These are phyloP conservation scores for Malurus alboscapulatus DNA, from an alignment of 2,113 vertebrate genomes.

Conservation along the genomic window DNA sequence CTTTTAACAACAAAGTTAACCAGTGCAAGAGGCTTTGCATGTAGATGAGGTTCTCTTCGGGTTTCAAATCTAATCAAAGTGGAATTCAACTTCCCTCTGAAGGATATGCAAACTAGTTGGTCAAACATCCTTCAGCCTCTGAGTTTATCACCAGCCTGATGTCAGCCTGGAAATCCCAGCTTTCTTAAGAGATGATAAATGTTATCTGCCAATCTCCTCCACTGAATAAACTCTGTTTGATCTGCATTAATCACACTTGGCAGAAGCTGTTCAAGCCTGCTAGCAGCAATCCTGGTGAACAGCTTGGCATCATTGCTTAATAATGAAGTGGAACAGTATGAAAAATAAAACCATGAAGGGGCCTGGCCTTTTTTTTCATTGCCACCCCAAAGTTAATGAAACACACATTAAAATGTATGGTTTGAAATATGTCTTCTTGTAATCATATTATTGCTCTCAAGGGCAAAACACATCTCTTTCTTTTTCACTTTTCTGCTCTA, in stretches of 20 bases:
- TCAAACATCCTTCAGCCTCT: slow-evolving; percentile 50
- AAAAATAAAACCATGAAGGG: slow-evolving; percentile 54
- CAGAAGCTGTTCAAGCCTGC: slow-evolving; percentile 70
- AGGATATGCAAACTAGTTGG: slow-evolving; percentile 33
- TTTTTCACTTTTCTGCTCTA: neutral
- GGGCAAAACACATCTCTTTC: neutral
- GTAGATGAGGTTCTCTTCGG: slow-evolving; percentile 26
- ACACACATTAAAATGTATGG: slow-evolving; percentile 50
- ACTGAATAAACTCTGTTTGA: slow-evolving; percentile 76
- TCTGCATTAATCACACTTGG: slow-evolving; percentile 79
- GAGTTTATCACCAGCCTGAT: slow-evolving; percentile 62
- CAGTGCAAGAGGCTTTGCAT: slow-evolving; percentile 33
- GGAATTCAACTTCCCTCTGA: slow-evolving; percentile 33
- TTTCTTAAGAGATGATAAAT: slow-evolving; percentile 76
- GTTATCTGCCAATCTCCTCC: slow-evolving; percentile 76
- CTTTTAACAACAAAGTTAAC: slow-evolving; percentile 43
- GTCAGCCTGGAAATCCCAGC: slow-evolving; percentile 67
- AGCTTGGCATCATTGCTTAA: slow-evolving; percentile 72
- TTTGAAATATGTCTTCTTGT: slow-evolving; percentile 35
- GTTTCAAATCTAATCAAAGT: slow-evolving; percentile 55
- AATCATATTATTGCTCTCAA: slow-evolving; percentile 11
- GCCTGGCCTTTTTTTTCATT: slow-evolving; percentile 49
- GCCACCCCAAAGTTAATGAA: slow-evolving; percentile 50
- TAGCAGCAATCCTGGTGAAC: slow-evolving; percentile 69
- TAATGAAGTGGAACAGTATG: slow-evolving; percentile 69